These are phyloP conservation scores for Sinocyclocheilus grahami DNA, from an alignment of 2,113 vertebrate species.

Conservation along the genomic window DNA sequence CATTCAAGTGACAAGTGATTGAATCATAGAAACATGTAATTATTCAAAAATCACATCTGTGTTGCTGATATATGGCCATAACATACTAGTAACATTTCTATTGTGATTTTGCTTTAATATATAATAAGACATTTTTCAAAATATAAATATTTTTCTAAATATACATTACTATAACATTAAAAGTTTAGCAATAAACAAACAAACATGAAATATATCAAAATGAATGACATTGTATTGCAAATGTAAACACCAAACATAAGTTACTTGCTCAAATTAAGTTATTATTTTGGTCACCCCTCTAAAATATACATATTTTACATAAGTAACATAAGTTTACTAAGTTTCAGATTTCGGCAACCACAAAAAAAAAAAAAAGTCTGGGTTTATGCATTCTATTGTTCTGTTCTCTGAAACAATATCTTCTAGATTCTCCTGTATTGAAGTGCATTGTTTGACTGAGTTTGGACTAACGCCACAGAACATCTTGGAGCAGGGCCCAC, in stretches of 20 bases:
- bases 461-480: neutral
- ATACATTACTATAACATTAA: neutral
- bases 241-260: neutral
- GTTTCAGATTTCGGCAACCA: neutral
- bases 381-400: neutral
- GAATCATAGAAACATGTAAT: no score
- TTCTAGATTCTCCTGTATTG: neutral
- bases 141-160: neutral
- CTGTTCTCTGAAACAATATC: neutral
- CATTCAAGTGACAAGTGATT: no score
- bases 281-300: neutral
- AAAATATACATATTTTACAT: neutral
- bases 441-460: conserved; percentile 1
- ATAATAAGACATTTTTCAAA: no score
- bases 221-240: neutral
- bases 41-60: no score
- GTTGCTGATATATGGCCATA: no score
- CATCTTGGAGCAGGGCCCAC: conserved; percentile 24
- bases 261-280: neutral
- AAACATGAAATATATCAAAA: neutral
- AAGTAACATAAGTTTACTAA: no score
- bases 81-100: no score
- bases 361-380: neutral
- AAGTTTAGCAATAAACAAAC: neutral
- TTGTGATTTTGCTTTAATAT: no score